A percentile compares a stretch with the other conserved stretches of the same genome.
These are phyloP conservation scores for Diprion similis DNA, from an alignment of 1,140 invertebrate species.

Conservation along the genomic window DNA sequence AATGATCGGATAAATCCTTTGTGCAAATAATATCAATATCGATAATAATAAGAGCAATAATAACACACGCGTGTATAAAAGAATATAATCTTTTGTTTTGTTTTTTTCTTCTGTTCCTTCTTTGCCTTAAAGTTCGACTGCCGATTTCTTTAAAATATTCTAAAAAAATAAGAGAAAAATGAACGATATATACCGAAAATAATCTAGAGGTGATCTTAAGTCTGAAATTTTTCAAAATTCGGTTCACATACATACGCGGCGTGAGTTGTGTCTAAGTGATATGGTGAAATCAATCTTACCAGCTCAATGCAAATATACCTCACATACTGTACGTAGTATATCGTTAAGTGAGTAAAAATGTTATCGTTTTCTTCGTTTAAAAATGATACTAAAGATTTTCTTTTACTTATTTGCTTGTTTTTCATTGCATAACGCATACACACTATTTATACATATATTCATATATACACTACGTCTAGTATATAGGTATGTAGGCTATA, in stretches of 20 bases:
- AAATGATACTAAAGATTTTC: constrained; percentile 18
- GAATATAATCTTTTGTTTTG: neutral
- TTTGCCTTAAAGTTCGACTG: neutral
- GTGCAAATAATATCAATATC: neutral
- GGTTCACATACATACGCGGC: too few relatives aligned
- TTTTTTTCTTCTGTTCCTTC: neutral
- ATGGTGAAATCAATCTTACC: neutral
- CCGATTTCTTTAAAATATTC: neutral
- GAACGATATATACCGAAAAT: neutral
- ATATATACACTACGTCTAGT: constrained; percentile 19
- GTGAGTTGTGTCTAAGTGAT: neutral
- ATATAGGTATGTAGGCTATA: too few relatives aligned
- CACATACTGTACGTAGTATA: neutral
- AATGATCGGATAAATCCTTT: neutral
- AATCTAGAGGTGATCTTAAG: neutral
- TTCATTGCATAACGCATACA: constrained; percentile 32
- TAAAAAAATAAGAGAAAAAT: neutral
- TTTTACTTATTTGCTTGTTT: too few relatives aligned
- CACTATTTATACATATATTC: constrained; percentile 29
- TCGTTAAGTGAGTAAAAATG: constrained; percentile 37
- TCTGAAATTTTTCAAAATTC: neutral
- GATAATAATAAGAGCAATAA: neutral
- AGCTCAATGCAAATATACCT: neutral
- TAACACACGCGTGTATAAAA: neutral
- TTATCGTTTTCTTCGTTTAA: constrained; percentile 19